Conservation (phyloP, 2,888 invertebrate species). For the Drosophila nr. perissopoda region DNA sequence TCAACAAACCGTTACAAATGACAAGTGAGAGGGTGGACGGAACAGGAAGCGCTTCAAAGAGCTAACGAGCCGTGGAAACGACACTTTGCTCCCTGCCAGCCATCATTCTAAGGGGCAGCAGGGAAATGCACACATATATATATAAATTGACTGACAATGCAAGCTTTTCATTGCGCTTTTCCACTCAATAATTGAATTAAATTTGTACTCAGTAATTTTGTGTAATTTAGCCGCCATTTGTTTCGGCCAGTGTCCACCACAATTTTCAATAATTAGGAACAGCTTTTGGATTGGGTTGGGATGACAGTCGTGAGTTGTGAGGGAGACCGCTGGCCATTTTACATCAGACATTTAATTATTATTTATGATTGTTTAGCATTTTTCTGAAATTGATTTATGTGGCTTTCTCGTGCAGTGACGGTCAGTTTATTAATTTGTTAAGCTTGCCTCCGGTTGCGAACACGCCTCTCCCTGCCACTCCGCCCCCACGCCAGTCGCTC, state of each 20-base stretch:
- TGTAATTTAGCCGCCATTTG: slow-evolving; percentile 60
- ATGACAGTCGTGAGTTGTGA: too few species aligned
- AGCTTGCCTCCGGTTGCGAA: slow-evolving; percentile 49
- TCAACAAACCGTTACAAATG: slow-evolving; percentile 66
- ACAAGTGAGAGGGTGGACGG: background rate
- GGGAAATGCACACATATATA: slow-evolving; percentile 7
- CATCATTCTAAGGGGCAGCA: background rate
- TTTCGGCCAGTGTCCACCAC: slow-evolving; percentile 55
- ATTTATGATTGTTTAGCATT: slow-evolving; percentile 80
- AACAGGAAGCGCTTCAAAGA: slow-evolving; percentile 55
- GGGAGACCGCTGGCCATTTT: slow-evolving; percentile 24
- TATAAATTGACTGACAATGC: background rate
- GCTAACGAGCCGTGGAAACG: slow-evolving; percentile 67
- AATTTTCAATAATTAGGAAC: slow-evolving; percentile 71
- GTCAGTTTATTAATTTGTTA: slow-evolving; percentile 78
- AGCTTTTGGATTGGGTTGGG: slow-evolving; percentile 32
- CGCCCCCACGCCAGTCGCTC: background rate
- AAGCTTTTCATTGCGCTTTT: slow-evolving; percentile 14
- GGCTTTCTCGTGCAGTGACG: slow-evolving; percentile 64
- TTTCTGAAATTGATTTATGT: slow-evolving; percentile 75
- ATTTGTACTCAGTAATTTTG: slow-evolving; percentile 30
- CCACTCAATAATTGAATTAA: slow-evolving; percentile 51
- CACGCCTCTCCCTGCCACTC: background rate
- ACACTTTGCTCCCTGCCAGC: slow-evolving; percentile 16
- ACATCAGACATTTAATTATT: slow-evolving; percentile 70